A percentile compares a stretch with the other conserved stretches of the same genome.
phyloP scores from a whole-genome alignment of 2,888 invertebrate species.

The Ellobium chinense region DNA sequence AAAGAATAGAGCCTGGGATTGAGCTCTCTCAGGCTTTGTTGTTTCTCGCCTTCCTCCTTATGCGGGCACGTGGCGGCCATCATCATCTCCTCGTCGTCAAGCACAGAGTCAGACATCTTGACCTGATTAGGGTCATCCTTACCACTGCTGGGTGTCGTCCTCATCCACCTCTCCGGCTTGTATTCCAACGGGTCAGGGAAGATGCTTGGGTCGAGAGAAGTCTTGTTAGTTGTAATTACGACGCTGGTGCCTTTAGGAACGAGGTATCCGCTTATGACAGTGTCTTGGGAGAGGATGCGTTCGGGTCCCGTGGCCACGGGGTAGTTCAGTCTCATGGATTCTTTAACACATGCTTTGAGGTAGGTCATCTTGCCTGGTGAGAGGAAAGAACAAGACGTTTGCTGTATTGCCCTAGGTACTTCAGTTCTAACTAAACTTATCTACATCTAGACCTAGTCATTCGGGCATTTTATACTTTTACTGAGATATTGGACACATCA shows the following conservation, averaged over 20 bases:
- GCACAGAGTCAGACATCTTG: background rate
- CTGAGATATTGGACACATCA: no score
- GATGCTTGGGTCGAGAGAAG: slow-evolving; percentile 2
- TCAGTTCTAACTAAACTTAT: no score
- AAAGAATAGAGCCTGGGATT: slow-evolving; percentile 23
- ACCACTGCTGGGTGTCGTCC: background rate
- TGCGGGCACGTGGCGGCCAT: slow-evolving; percentile 41
- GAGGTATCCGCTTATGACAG: slow-evolving; percentile 43
- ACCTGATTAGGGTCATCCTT: no score
- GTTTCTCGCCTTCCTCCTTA: background rate
- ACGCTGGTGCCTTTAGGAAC: slow-evolving; percentile 49
- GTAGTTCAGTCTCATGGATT: slow-evolving; percentile 61
- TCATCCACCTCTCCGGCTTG: background rate
- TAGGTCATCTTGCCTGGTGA: slow-evolving; percentile 55
- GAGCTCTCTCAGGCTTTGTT: background rate
- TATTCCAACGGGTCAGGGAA: background rate
- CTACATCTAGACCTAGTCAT: no score
- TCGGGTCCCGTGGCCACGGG: slow-evolving; percentile 48
- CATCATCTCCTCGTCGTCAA: slow-evolving; percentile 19
- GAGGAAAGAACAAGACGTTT: no score
- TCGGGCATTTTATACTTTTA: no score
- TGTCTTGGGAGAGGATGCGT: slow-evolving; percentile 50
- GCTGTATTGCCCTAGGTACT: no score
- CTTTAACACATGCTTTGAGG: slow-evolving; percentile 70
- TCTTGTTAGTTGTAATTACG: slow-evolving; percentile 34